These are phyloP conservation scores for Coecobrya sp. DNA, from an alignment of 2,888 invertebrate species.

Conservation along the genomic window DNA sequence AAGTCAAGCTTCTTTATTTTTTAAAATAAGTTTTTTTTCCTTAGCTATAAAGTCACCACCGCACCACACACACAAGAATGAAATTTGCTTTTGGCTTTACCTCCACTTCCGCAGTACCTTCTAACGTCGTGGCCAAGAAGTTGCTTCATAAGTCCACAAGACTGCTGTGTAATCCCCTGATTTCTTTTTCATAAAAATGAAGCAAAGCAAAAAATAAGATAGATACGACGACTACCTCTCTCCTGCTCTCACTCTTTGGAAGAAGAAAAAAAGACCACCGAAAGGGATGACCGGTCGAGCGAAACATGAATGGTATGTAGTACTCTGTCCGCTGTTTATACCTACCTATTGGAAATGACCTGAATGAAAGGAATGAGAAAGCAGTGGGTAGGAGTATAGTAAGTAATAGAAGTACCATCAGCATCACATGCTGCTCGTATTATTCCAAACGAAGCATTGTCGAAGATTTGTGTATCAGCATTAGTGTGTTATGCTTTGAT, in stretches of 20 bases:
- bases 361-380: slow-evolving; percentile 35
- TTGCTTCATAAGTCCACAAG: slow-evolving; percentile 27
- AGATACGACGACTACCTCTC: slow-evolving; percentile 8
- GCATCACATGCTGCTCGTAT: background rate
- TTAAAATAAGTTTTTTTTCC: background rate
- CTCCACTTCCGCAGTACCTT: slow-evolving; percentile 57
- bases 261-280: slow-evolving; percentile 21
- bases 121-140: background rate
- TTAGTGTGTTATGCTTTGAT: slow-evolving; percentile 73
- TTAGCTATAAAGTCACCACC: background rate
- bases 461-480: slow-evolving; percentile 76
- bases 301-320: slow-evolving; percentile 64
- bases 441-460: background rate
- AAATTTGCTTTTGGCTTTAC: slow-evolving; percentile 70
- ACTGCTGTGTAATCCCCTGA: slow-evolving; percentile 54
- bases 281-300: slow-evolving; percentile 74
- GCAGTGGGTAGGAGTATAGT: background rate
- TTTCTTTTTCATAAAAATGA: slow-evolving; percentile 68
- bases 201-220: slow-evolving; percentile 53
- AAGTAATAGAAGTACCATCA: background rate
- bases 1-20: slow-evolving; percentile 53
- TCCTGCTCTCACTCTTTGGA: background rate
- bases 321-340: slow-evolving; percentile 51
- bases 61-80: slow-evolving; percentile 5
- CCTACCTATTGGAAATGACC: slow-evolving; percentile 42